These are phyloP conservation scores for Mythimna albipuncta DNA, from an alignment of 2,888 invertebrate genomes.

Conservation along the genomic window DNA sequence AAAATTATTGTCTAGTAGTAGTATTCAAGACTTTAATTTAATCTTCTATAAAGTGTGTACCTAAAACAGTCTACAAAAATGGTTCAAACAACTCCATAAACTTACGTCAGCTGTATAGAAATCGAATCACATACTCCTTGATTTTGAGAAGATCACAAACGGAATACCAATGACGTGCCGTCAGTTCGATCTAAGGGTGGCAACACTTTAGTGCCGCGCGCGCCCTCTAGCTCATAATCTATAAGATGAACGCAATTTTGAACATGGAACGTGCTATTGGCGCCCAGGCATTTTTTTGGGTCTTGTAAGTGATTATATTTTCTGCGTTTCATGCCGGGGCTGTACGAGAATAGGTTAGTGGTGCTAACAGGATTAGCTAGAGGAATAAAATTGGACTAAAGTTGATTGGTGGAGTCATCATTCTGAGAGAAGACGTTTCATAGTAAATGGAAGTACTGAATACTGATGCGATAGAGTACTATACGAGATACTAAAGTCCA, in stretches of 20 bases:
- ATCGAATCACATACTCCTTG: slow-evolving; percentile 91
- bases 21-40: background rate
- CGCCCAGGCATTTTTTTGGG: background rate
- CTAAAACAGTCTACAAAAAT: background rate
- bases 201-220: slow-evolving; percentile 57
- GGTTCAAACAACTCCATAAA: slow-evolving; percentile 69
- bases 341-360: background rate
- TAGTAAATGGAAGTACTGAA: background rate
- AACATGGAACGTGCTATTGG: slow-evolving; percentile 44
- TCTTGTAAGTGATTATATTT: slow-evolving; percentile 31
- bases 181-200: slow-evolving; percentile 71
- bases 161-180: slow-evolving; percentile 83
- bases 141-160: slow-evolving; percentile 84
- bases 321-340: background rate
- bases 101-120: slow-evolving; percentile 79
- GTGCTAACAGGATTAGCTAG: background rate
- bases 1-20: background rate
- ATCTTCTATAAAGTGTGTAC: too few relatives aligned
- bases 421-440: background rate
- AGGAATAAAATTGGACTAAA: background rate
- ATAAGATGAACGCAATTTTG: slow-evolving; percentile 64
- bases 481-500: too few relatives aligned
- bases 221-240: slow-evolving; percentile 70
- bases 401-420: background rate
- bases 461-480: background rate